A percentile compares a stretch with the other conserved stretches of the same genome.
These are phyloP conservation scores for Schizotus pectinicornis DNA, from an alignment of 2,888 invertebrate genomes.

Conservation along the genomic window DNA sequence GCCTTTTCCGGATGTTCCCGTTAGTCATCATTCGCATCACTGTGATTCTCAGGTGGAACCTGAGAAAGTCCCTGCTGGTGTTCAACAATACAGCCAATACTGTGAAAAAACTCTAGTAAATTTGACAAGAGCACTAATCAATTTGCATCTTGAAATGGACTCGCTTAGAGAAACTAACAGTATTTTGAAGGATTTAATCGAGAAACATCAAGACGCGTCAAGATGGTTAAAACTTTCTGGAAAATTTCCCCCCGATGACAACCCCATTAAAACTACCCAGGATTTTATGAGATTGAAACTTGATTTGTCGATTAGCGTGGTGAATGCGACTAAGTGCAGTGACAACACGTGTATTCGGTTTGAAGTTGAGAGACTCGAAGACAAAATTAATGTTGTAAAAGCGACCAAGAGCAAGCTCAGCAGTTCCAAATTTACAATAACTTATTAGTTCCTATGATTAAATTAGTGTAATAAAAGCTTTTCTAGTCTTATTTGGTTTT, in stretches of 20 bases:
- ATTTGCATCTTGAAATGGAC: conserved; percentile 34
- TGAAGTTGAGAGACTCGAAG: conserved; percentile 38
- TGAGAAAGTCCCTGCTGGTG: neutral
- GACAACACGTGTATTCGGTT: conserved; percentile 42
- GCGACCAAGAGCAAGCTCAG: conserved; percentile 40
- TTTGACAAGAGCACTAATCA: conserved; percentile 32
- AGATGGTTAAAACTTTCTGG: conserved; percentile 38
- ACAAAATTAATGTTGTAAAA: conserved; percentile 43
- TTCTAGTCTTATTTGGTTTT: too few relatives aligned
- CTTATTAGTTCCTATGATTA: conserved; percentile 13
- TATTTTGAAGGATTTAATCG: conserved; percentile 34
- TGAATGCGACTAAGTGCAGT: conserved; percentile 36
- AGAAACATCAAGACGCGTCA: conserved; percentile 29
- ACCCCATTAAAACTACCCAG: conserved; percentile 33
- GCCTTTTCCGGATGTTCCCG: neutral
- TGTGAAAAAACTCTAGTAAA: conserved; percentile 32
- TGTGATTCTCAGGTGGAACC: neutral
- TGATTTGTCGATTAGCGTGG: conserved; percentile 35
- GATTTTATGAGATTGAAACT: conserved; percentile 44
- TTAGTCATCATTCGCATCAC: neutral
- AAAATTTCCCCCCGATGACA: conserved; percentile 31
- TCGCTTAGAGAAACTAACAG: conserved; percentile 32
- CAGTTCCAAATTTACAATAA: conserved; percentile 37
- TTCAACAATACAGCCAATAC: too few relatives aligned
- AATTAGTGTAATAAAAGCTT: too few relatives aligned